Conservation (phyloP, 2,113 vertebrate genomes). For the Caranx ignobilis region DNA sequence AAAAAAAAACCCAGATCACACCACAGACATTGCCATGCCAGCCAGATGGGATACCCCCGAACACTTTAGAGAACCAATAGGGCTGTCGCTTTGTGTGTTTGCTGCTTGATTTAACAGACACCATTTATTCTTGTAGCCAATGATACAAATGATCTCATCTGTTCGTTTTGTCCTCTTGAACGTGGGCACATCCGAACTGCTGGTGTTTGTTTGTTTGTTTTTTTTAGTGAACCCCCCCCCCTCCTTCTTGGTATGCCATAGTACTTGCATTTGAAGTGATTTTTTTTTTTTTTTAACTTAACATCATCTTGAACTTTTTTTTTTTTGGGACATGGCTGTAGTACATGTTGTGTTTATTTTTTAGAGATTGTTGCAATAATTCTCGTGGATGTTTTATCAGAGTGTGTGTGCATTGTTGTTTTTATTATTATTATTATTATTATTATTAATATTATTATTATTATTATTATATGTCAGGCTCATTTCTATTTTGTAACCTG, state of each 20-base stretch:
- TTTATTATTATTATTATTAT: too few species aligned
- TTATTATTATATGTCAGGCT: slow-evolving; percentile 72
- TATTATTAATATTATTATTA: too few species aligned
- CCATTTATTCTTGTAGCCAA: slow-evolving; percentile 62
- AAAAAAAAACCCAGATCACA: slow-evolving; percentile 49
- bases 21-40: slow-evolving; percentile 64
- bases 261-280: slow-evolving; percentile 81
- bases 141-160: slow-evolving; percentile 58
- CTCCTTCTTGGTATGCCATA: slow-evolving; percentile 71
- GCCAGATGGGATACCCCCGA: slow-evolving; percentile 63
- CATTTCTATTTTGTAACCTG: slow-evolving; percentile 73
- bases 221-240: slow-evolving; percentile 67
- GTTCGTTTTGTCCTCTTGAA: slow-evolving; percentile 53
- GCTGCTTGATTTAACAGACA: slow-evolving; percentile 72
- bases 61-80: slow-evolving; percentile 72
- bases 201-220: slow-evolving; percentile 47
- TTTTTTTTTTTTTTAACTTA: slow-evolving; percentile 59
- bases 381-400: slow-evolving; percentile 78
- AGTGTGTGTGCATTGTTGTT: slow-evolving; percentile 45
- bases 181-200: slow-evolving; percentile 68
- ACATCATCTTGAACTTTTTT: slow-evolving; percentile 70
- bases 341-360: slow-evolving; percentile 77
- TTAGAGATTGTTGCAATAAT: slow-evolving; percentile 86
- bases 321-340: slow-evolving; percentile 67
- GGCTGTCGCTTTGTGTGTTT: slow-evolving; percentile 72